phyloP scores from a whole-genome alignment of 2,888 invertebrate species.

The Schizaphis graminum region DNA sequence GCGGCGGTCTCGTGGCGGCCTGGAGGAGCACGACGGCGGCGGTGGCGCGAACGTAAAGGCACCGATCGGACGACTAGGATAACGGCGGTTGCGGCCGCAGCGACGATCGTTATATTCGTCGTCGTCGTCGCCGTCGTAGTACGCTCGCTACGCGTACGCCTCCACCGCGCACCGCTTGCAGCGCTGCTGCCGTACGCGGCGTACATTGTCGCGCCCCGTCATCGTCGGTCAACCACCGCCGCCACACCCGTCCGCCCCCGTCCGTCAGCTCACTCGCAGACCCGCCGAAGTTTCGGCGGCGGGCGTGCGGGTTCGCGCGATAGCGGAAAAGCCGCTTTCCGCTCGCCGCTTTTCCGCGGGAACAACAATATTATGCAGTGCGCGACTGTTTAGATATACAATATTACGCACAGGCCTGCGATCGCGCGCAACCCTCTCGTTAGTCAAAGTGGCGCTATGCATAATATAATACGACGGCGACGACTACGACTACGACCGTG shows the following conservation, averaged over 20 bases:
- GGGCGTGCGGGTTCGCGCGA: not conserved
- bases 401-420: not conserved
- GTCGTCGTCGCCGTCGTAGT: not conserved
- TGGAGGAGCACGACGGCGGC: not conserved
- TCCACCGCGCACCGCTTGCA: not conserved
- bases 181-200: constrained; percentile 10
- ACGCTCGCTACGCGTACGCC: constrained; percentile 6
- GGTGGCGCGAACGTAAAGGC: not conserved
- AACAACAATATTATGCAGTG: not conserved
- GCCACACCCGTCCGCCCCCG: not conserved
- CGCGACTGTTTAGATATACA: not conserved
- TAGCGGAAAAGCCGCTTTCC: not conserved
- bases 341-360: not conserved
- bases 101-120: constrained; percentile 41
- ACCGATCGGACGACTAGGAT: constrained; percentile 49
- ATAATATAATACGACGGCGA: not conserved
- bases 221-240: constrained; percentile 21
- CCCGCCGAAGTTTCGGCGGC: not conserved
- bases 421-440: constrained; percentile 11
- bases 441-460: not conserved
- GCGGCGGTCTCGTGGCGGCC: constrained; percentile 34
- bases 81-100: constrained; percentile 5
- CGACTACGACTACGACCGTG: not conserved
- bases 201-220: constrained; percentile 11
- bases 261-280: not conserved